Evolutionary conservation across 2,888 invertebrate genomes (phyloP).

Genomic region (Mylabris sibirica): DNA sequence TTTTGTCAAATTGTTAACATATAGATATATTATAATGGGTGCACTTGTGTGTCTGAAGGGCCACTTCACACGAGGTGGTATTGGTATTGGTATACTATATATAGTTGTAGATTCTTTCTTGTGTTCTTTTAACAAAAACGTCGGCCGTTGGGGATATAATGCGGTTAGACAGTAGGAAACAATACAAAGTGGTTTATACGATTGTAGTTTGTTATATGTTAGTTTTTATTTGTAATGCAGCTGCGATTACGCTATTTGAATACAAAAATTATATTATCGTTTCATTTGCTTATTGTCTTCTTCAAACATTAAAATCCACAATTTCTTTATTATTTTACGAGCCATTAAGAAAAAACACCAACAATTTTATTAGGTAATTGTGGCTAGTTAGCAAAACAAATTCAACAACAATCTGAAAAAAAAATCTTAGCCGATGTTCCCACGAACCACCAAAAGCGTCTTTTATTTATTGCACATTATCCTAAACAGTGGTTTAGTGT

Average conservation of each 20-base stretch:
- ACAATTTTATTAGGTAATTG: conserved; percentile 6
- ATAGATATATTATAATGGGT: conserved; percentile 45
- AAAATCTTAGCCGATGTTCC: conserved; percentile 44
- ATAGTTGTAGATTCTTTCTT: conserved; percentile 31
- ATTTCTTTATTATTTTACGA: neutral
- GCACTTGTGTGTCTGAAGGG: conserved; percentile 44
- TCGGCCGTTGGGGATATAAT: conserved; percentile 40
- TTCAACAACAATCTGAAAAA: neutral
- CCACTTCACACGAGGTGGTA: conserved; percentile 42
- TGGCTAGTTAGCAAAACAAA: neutral
- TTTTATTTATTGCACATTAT: conserved; percentile 55
- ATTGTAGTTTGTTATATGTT: conserved; percentile 40
- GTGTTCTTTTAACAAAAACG: conserved; percentile 37
- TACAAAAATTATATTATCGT: conserved; percentile 34
- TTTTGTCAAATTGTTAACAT: conserved; percentile 50
- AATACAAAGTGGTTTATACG: conserved; percentile 48
- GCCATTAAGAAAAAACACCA: neutral
- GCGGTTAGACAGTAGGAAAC: conserved; percentile 47
- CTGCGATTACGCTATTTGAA: conserved; percentile 38
- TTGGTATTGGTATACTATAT: too few species aligned
- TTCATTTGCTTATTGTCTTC: conserved; percentile 29
- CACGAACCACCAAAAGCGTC: conserved; percentile 52
- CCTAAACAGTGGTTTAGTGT: conserved; percentile 60
- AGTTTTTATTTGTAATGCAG: conserved; percentile 42
- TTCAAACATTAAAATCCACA: neutral